Evolutionary conservation across 2,797 vertebrate genomes (phyloP).

Genomic region (Ptychadena robeensis): DNA sequence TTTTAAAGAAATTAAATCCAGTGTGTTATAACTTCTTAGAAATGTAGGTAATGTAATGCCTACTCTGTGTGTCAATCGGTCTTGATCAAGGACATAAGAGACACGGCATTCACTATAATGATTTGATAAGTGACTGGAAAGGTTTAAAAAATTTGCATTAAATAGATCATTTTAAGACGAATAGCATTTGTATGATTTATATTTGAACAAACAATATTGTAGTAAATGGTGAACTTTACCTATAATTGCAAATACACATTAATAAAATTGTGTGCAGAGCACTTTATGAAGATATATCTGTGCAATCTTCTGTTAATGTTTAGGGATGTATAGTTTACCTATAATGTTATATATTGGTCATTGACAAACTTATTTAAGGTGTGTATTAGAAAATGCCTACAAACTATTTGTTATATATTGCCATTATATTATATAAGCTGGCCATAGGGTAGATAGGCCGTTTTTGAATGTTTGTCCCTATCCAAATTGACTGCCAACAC

Average conservation of each 20-base stretch:
- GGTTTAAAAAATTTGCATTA: constrained; percentile 22
- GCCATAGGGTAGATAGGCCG: too few species aligned
- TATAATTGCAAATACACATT: constrained; percentile 9
- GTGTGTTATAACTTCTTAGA: constrained; percentile 33
- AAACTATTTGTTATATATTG: too few species aligned
- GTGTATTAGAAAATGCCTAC: too few species aligned
- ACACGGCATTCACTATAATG: constrained; percentile 26
- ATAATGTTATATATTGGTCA: too few species aligned
- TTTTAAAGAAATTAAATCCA: constrained; percentile 37
- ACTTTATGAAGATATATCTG: constrained; percentile 14
- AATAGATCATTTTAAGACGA: constrained; percentile 31
- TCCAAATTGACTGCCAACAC: too few species aligned
- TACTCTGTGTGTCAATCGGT: constrained; percentile 33
- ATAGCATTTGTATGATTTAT: constrained; percentile 1
- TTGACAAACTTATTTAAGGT: too few species aligned
- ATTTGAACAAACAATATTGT: constrained; percentile 23
- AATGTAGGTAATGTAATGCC: constrained; percentile 23
- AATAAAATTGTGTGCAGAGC: constrained; percentile 2
- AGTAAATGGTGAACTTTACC: constrained; percentile 17
- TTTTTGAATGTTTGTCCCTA: too few species aligned
- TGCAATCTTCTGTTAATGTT: not conserved
- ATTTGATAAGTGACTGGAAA: constrained; percentile 37
- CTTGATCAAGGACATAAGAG: constrained; percentile 32
- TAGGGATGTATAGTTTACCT: too few species aligned
- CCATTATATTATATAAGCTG: too few species aligned